These are phyloP conservation scores for Ceratoteleas bidentatus DNA, from an alignment of 1,140 invertebrate species.

Conservation along the genomic window DNA sequence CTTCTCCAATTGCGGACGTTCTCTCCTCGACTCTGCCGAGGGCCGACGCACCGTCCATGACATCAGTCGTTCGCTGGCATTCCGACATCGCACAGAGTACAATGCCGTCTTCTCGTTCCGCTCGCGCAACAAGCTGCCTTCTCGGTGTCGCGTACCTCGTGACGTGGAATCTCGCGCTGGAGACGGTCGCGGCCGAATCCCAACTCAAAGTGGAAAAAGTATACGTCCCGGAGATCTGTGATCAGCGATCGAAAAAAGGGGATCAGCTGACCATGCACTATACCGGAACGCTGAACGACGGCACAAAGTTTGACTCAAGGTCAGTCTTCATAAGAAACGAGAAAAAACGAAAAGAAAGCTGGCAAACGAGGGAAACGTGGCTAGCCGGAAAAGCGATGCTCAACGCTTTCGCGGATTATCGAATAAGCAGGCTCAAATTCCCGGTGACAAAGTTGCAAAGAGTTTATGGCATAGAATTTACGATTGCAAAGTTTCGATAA, in stretches of 20 bases:
- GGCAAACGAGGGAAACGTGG: no score
- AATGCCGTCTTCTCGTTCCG: conserved; percentile 50
- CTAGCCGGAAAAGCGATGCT: not conserved
- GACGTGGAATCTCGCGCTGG: conserved; percentile 63
- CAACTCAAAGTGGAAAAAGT: conserved; percentile 90
- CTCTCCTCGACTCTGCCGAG: conserved; percentile 52
- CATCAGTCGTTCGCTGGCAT: conserved; percentile 68
- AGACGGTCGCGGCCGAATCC: conserved; percentile 70
- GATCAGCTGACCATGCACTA: conserved; percentile 97
- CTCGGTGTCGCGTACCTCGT: conserved; percentile 56
- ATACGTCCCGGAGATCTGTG: conserved; percentile 90
- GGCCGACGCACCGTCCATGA: conserved; percentile 47
- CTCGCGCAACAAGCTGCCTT: conserved; percentile 61
- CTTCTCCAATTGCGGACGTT: conserved; percentile 54
- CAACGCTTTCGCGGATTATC: conserved; percentile 22
- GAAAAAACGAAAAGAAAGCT: conserved; percentile 4
- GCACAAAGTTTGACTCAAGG: conserved; percentile 97
- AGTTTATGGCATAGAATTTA: conserved; percentile 51
- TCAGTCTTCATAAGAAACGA: conserved; percentile 81
- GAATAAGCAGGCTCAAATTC: conserved; percentile 32
- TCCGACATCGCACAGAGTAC: conserved; percentile 59
- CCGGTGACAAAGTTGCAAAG: conserved; percentile 27
- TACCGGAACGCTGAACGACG: conserved; percentile 92
- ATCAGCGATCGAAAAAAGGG: conserved; percentile 90
- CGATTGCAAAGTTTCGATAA: conserved; percentile 48